Evolutionary conservation across 2,888 invertebrate species (phyloP).

Genomic region (Eilema caniola): DNA sequence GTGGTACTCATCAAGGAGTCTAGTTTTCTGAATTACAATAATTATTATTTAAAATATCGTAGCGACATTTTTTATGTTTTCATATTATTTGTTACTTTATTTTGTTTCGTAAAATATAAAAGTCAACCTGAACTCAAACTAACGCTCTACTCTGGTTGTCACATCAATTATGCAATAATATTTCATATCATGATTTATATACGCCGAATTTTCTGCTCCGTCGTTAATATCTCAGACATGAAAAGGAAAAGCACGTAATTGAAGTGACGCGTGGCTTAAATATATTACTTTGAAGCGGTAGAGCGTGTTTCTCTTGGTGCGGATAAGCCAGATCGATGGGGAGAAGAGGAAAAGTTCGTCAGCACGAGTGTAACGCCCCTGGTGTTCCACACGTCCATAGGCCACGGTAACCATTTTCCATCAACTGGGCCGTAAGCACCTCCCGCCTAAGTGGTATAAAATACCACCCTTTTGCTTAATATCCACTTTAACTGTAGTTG

Average conservation of each 20-base stretch:
- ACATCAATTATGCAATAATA: conserved; percentile 1
- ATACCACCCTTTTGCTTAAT: too few species aligned
- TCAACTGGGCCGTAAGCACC: too few species aligned
- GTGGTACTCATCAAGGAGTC: too few species aligned
- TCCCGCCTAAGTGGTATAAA: too few species aligned
- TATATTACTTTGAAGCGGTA: background rate
- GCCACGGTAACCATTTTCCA: too few species aligned
- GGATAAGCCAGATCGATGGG: background rate
- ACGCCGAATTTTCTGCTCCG: background rate
- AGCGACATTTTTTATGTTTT: background rate
- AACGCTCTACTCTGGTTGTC: background rate
- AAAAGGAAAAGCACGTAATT: background rate
- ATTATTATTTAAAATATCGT: background rate
- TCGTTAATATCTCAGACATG: background rate
- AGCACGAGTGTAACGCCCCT: too few species aligned
- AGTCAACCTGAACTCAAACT: background rate
- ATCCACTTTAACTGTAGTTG: too few species aligned
- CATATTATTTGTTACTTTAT: too few species aligned
- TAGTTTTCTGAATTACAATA: background rate
- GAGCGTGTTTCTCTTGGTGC: background rate
- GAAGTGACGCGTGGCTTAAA: conserved; percentile 1
- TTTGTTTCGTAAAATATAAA: background rate
- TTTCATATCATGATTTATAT: background rate
- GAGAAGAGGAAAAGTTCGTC: background rate
- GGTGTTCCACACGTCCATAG: too few species aligned